Evolutionary conservation across 1,140 invertebrate species (phyloP).

Genomic region (Rhagoletis zephyria): DNA sequence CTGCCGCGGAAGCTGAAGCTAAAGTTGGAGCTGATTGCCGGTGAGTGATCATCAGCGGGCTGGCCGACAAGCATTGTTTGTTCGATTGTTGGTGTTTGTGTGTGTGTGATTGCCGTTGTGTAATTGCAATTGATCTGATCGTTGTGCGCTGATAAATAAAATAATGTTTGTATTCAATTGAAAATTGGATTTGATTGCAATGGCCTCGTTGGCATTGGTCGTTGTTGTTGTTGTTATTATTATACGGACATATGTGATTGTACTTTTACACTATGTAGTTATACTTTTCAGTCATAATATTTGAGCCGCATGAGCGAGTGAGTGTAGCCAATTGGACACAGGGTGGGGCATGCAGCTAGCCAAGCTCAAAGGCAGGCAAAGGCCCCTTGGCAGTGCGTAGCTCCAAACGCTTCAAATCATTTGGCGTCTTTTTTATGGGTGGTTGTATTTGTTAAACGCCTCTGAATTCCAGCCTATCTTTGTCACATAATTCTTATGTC

Average conservation of each 20-base stretch:
- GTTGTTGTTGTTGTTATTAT: slow-evolving; percentile 56
- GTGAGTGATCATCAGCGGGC: slow-evolving; percentile 40
- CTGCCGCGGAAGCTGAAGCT: slow-evolving; percentile 1
- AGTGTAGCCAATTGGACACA: slow-evolving; percentile 35
- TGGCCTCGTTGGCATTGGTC: slow-evolving; percentile 14
- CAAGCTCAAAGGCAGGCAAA: neutral
- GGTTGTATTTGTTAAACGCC: too few species aligned
- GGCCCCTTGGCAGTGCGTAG: neutral
- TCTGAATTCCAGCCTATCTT: too few species aligned
- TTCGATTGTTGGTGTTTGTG: neutral
- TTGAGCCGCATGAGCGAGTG: slow-evolving; percentile 16
- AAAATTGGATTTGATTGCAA: slow-evolving; percentile 48
- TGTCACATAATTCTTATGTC: too few species aligned
- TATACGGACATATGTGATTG: neutral
- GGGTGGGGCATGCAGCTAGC: neutral
- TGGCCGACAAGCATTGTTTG: slow-evolving; percentile 13
- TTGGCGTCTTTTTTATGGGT: too few species aligned
- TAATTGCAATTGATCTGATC: slow-evolving; percentile 71
- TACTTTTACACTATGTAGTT: slow-evolving; percentile 47
- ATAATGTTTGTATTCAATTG: slow-evolving; percentile 53
- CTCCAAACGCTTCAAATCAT: neutral
- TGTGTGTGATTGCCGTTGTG: slow-evolving; percentile 60
- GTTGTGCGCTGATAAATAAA: slow-evolving; percentile 44
- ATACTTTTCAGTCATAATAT: slow-evolving; percentile 13
- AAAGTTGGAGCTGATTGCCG: neutral